Evolutionary conservation across 2,113 vertebrate genomes (phyloP), one percentile per base, ranked within the genome.

Genomic region (Origma solitaria): DNA sequence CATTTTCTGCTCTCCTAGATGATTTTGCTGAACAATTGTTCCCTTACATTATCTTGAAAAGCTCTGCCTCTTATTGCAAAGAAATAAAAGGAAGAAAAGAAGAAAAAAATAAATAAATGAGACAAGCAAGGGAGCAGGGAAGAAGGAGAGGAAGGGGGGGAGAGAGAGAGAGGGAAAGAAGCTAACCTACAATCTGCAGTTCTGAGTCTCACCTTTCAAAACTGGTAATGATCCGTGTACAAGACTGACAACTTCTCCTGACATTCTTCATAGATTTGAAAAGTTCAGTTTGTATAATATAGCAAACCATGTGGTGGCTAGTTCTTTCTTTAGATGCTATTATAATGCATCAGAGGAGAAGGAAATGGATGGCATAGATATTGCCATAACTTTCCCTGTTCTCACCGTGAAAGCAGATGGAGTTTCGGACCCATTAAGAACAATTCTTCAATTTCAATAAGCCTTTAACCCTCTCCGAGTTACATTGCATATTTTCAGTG

Each of bases 271-370:
- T n/a, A 23, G 57, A 79, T 88, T 94, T 93, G 90, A 92, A 90
- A 95, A 95, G 79, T 93, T 96, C 94, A 78, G 82, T 90, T 82
- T 94, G 82, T 64, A 57, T 95, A 92, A 88, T 75, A 73, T 13
- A 92, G 61, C 78, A 93, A 95, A 40, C 37, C 28, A 38, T 77
- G 79, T 64, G 44, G 49, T 70, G 76, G 68, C 56, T 92, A 88
- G 71, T 78, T 88, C 90, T 94, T 95, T 92, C 78, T 96, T 94
- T 71, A 88, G 88, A 71, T 72, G 47, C 22, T 90, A 68, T 94
- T 95, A 76, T 86, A 81, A 86, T 64, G 49, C 79, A 88, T 49
- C 72, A 86, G 68, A 88, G 42, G 42, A 93, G 60, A 81, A 94
- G 60, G 61, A 92, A 95, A 84, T 86, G 60, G 90, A 88, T 86